phyloP scores from a whole-genome alignment of 2,797 vertebrate species.

The Eulemur coronatus region DNA sequence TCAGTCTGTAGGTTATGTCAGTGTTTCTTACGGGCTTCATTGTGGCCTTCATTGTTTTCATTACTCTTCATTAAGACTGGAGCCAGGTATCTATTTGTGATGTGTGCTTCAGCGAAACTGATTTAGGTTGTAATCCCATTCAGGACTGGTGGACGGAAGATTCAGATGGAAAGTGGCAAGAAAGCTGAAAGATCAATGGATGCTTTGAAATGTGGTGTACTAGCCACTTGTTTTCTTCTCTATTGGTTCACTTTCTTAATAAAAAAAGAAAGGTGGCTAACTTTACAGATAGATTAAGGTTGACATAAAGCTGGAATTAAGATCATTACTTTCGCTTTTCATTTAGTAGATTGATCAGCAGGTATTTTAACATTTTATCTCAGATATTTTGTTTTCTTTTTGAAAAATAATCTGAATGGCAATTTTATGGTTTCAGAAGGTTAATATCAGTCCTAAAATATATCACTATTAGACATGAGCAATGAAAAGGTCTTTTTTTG shows the following conservation, averaged over 20 bases:
- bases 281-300: not conserved
- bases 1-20: not conserved
- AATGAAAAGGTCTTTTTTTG: not conserved
- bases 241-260: not conserved
- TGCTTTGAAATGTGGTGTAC: not conserved
- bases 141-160: not conserved
- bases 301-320: not conserved
- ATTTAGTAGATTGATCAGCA: not conserved
- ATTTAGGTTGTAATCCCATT: not conserved
- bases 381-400: not conserved
- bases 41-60: not conserved
- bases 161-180: constrained; percentile 37
- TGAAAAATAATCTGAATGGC: not conserved
- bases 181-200: not conserved
- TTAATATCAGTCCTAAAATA: not conserved
- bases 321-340: constrained; percentile 24
- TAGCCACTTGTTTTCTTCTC: not conserved
- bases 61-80: not conserved
- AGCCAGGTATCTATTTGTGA: not conserved
- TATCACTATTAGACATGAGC: not conserved
- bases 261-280: not conserved
- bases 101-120: not conserved
- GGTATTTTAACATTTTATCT: not conserved
- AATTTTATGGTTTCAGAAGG: not conserved
- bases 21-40: not conserved